A percentile compares a stretch with the other conserved stretches of the same genome.
Conservation (phyloP, 2,797 vertebrate species). For the Otus scops region DNA sequence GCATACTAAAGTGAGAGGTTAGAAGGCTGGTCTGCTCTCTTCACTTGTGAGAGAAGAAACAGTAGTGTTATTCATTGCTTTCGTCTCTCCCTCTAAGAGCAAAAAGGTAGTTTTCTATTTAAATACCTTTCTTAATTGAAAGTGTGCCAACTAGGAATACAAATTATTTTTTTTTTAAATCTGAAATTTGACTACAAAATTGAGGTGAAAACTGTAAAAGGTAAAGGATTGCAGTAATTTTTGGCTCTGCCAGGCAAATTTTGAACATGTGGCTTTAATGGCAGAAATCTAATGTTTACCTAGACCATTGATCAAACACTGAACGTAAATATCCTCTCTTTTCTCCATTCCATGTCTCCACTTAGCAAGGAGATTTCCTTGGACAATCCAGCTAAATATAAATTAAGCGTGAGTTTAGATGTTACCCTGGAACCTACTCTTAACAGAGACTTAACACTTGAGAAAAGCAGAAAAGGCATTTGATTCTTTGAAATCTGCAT, state of each 20-base stretch:
- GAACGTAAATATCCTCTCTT: neutral
- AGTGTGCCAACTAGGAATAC: neutral
- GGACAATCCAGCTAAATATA: neutral
- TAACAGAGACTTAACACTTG: neutral
- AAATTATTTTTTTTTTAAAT: neutral
- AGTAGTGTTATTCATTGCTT: neutral
- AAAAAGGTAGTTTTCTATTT: neutral
- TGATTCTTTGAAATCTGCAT: neutral
- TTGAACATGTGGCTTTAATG: neutral
- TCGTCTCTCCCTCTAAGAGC: neutral
- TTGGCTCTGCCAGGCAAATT: neutral
- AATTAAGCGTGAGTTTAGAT: neutral
- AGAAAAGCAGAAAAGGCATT: neutral
- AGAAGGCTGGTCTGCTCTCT: neutral
- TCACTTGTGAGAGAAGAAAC: neutral
- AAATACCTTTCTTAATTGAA: neutral
- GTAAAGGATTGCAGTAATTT: neutral
- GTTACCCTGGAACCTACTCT: neutral
- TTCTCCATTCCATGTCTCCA: neutral
- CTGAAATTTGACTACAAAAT: neutral
- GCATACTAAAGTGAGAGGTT: neutral
- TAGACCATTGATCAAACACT: neutral
- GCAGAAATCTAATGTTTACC: neutral
- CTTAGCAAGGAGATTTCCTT: neutral
- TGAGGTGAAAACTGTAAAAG: neutral